Percentiles rank a stretch among this genome's conserved stretches.
Conservation (phyloP, 2,888 invertebrate genomes). For the Catocala sponsa region DNA sequence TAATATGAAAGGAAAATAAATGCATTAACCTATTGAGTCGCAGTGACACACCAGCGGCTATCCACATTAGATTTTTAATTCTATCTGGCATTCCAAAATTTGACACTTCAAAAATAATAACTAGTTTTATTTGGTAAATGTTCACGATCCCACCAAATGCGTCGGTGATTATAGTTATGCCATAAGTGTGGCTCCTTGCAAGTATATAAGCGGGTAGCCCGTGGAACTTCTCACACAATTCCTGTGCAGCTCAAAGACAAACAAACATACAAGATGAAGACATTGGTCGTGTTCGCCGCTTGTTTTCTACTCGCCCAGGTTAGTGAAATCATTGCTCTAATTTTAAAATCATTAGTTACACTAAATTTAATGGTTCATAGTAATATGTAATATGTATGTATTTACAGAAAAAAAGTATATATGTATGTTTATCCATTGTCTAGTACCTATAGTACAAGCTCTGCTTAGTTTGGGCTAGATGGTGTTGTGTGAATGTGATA, state of each 20-base stretch:
- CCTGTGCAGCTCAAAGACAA: conserved; percentile 28
- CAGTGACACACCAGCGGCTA: too few relatives aligned
- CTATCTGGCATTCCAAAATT: too few relatives aligned
- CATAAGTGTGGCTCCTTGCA: conserved; percentile 37
- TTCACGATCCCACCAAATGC: conserved; percentile 55
- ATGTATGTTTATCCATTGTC: too few relatives aligned
- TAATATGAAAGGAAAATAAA: too few relatives aligned
- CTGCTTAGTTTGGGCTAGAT: too few relatives aligned
- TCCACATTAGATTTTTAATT: too few relatives aligned
- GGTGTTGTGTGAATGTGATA: too few relatives aligned
- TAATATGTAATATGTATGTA: too few relatives aligned
- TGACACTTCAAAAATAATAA: not conserved
- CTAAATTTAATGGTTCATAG: too few relatives aligned
- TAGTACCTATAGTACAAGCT: too few relatives aligned
- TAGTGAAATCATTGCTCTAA: conserved; percentile 35
- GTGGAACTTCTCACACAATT: conserved; percentile 32
- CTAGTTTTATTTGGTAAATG: conserved; percentile 51
- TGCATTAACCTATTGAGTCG: too few relatives aligned
- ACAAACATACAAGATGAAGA: conserved; percentile 71
- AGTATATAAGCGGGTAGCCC: conserved; percentile 59
- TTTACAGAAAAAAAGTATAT: too few relatives aligned
- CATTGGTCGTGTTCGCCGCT: conserved; percentile 73
- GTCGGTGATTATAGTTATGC: conserved; percentile 54
- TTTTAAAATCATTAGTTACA: not conserved
- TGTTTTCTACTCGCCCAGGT: conserved; percentile 80